Evolutionary conservation across 2,113 vertebrate genomes (phyloP), one percentile per base, ranked within the genome.

Genomic region (Petroica traversi): DNA sequence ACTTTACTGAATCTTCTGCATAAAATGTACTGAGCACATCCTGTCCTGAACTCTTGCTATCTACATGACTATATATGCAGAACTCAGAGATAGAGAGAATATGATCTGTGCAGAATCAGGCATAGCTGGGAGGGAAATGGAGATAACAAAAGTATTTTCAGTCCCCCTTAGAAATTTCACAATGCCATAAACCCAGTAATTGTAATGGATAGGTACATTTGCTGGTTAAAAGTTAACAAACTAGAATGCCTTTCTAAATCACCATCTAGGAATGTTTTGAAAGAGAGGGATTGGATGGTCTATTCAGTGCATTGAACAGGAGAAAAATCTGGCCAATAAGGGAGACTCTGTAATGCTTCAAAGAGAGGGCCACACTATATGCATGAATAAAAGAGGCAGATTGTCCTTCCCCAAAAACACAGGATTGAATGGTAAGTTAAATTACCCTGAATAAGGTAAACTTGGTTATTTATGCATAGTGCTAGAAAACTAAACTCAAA

Each of bases 211-310:
- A 91, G 97, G 80, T 96, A 95, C 97, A 97, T 98, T 95, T 96
- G 77, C 92, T 92, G 78, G 97, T 98, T 98, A 97, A 97, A 94
- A 92, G 93, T 96, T 98, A 96, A 98, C 96, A 85, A 83, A 80
- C 71, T 85, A 97, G 93, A 97, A 92, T 82, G 76, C 92, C 93
- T 91, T 87, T 94, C 57, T 85, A 95, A 94, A 92, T 94, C 95
- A 96, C 93, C 93, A 86, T 69, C 81, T 67, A 90, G 93, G 94
- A 63, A 59, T 91, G 71, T 88, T 90, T 95, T 91, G 76, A 82
- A 95, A 93, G 85, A 92, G 76, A 87, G 85, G 88, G 95, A 95
- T 64, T 96, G 96, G 88, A 89, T 90, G 58, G 34, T 59, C 86
- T 71, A 48, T 55, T 86, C 72, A 63, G 49, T 73, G 29, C 91